These are phyloP conservation scores for Anolis carolinensis DNA, from an alignment of 2,113 vertebrate species.

Conservation along the genomic window DNA sequence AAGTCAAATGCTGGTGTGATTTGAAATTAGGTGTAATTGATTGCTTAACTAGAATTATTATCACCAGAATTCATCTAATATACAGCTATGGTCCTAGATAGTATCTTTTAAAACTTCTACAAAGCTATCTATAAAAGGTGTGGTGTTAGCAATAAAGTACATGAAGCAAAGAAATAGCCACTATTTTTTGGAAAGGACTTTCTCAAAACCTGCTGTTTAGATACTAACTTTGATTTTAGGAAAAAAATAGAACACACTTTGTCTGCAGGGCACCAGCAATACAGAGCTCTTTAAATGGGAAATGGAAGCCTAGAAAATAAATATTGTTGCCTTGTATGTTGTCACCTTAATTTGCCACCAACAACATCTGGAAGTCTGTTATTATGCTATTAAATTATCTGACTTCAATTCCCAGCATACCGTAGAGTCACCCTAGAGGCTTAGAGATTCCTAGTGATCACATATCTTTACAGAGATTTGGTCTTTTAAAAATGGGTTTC, in stretches of 20 bases:
- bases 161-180: not conserved
- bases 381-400: too few species aligned
- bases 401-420: too few species aligned
- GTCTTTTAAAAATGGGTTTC: too few species aligned
- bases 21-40: not conserved
- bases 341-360: slow-evolving; percentile 67
- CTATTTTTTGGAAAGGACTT: not conserved
- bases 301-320: slow-evolving; percentile 9
- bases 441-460: too few species aligned
- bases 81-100: not conserved
- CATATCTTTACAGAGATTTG: too few species aligned
- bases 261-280: slow-evolving; percentile 23
- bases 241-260: not conserved
- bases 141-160: not conserved
- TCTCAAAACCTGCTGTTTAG: not conserved
- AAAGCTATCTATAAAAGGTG: not conserved
- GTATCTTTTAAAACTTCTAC: not conserved
- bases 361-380: slow-evolving; percentile 63
- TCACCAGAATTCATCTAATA: not conserved
- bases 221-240: not conserved
- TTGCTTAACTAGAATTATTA: not conserved
- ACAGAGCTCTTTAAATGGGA: not conserved
- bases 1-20: too few species aligned
- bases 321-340: slow-evolving; percentile 48
- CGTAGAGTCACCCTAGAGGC: too few species aligned